Percentiles rank a stretch among this genome's conserved stretches.
These are phyloP conservation scores for Protonibea diacanthus DNA, from an alignment of 2,797 vertebrate genomes.

Conservation along the genomic window DNA sequence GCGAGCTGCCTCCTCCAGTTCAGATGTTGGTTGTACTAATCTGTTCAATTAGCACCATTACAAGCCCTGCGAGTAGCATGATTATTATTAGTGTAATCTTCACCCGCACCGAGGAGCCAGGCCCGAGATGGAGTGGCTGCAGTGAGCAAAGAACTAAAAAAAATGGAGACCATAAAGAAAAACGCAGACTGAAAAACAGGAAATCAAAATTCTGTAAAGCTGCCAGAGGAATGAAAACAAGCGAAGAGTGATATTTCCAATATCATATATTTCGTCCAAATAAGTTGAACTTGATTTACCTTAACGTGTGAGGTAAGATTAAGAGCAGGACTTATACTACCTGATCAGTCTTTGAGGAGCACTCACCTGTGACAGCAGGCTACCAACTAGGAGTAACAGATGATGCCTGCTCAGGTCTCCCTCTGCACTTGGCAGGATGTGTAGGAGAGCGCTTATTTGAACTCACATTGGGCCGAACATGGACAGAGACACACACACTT, in stretches of 20 bases:
- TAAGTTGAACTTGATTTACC: constrained; percentile 10
- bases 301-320: background rate
- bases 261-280: background rate
- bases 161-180: background rate
- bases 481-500: constrained; percentile 31
- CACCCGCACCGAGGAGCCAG: constrained; percentile 86
- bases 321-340: constrained; percentile 28
- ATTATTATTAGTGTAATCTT: constrained; percentile 98
- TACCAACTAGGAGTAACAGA: constrained; percentile 91
- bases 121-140: constrained; percentile 12
- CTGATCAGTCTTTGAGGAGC: constrained; percentile 65
- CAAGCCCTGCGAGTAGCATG: constrained; percentile 95
- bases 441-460: constrained; percentile 23
- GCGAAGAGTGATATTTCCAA: background rate
- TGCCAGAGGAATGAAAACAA: background rate
- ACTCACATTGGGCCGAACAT: constrained; percentile 42
- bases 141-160: constrained; percentile 34
- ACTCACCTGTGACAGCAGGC: constrained; percentile 64
- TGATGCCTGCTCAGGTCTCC: constrained; percentile 91
- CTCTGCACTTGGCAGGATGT: constrained; percentile 81
- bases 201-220: background rate
- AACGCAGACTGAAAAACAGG: background rate
- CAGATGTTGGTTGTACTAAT: constrained; percentile 91
- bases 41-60: constrained; percentile 99
- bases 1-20: constrained; percentile 67